Base-by-base conservation (phyloP, 1,140 invertebrate species). In the Orchestia grillus region DNA sequence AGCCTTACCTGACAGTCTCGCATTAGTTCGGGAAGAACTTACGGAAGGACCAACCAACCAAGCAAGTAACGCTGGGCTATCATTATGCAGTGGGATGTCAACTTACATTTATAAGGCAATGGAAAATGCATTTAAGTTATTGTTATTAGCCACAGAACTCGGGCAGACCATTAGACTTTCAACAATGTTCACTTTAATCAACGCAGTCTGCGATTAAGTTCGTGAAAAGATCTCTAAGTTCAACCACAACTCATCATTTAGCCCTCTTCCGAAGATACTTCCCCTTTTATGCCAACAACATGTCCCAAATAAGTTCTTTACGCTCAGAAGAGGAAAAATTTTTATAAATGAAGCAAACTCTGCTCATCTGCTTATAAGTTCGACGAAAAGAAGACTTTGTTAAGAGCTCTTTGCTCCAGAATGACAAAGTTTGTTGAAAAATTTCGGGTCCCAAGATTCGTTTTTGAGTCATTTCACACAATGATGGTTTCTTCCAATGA, bases 361-460 rank as follows among this genome's bases (percentile, higher is more conserved):
- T 90, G 88, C 88, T 90, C 88, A 90, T 90, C 88, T 90, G 88
- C 88, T 90, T 90, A 90, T 43, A 90, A 90, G 88, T 90, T 90
- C n/a, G 28, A 90, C n/a, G 88, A 19, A 90, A 90, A 90, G 43
- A 90, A 90, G 8, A 42, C 88, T 90, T 42, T 90, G 28, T 90
- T 90, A 90, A 90, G 88, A 90, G 88, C n/a, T 41, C 41, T 42
- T 90, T 90, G 4, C 88, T 90, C 42, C 88, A 44, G 43, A 90
- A 90, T 90, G 88, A 90, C 43, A 90, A 90, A 90, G 88, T 90
- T 90, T 90, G 41, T 15, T 19, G 11, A 90, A 90, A 90, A 90
- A 90, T 42, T 16, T 44, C 15, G 28, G 43, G 88, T 90, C 88
- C 88, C 88, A 42, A 42, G 88, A 90, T 90, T 90, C 88, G 88